phyloP scores from a whole-genome alignment of 2,113 vertebrate genomes.

The Brachyistius frenatus region DNA sequence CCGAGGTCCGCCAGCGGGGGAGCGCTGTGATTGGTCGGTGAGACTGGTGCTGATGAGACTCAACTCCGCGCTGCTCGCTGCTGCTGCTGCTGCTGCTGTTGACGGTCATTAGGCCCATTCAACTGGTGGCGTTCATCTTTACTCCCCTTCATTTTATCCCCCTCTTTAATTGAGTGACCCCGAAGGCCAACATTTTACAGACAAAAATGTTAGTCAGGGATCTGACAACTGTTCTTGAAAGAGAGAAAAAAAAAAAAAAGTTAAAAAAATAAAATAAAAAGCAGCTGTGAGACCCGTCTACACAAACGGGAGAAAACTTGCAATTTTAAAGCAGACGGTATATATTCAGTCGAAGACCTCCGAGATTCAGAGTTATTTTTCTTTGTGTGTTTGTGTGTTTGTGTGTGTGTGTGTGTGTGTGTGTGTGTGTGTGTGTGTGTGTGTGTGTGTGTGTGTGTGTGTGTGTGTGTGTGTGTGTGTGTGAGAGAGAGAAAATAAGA shows the following conservation, averaged over 20 bases:
- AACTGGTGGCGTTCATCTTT: constrained; percentile 64
- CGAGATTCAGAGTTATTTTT: constrained; percentile 36
- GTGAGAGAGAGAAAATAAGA: constrained; percentile 5
- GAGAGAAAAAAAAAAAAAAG: neutral
- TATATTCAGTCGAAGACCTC: constrained; percentile 37
- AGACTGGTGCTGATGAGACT: constrained; percentile 63
- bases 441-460: constrained; percentile 8
- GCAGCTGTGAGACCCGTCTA: neutral
- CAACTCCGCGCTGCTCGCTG: constrained; percentile 46
- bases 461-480: constrained; percentile 5
- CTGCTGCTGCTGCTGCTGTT: neutral
- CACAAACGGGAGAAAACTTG: neutral
- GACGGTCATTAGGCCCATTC: constrained; percentile 63
- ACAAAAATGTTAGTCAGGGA: neutral
- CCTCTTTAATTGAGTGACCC: constrained; percentile 21
- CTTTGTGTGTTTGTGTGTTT: constrained; percentile 4
- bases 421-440: neutral
- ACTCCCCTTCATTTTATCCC: constrained; percentile 17
- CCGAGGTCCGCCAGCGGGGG: constrained; percentile 66
- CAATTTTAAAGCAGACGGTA: constrained; percentile 12
- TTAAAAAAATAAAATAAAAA: constrained; percentile 1
- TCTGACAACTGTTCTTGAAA: neutral
- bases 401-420: constrained; percentile 5
- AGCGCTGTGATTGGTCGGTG: constrained; percentile 76
- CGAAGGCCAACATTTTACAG: too few species aligned